Base-by-base conservation (phyloP, 2,113 vertebrate species). In the Arenaria interpres region DNA sequence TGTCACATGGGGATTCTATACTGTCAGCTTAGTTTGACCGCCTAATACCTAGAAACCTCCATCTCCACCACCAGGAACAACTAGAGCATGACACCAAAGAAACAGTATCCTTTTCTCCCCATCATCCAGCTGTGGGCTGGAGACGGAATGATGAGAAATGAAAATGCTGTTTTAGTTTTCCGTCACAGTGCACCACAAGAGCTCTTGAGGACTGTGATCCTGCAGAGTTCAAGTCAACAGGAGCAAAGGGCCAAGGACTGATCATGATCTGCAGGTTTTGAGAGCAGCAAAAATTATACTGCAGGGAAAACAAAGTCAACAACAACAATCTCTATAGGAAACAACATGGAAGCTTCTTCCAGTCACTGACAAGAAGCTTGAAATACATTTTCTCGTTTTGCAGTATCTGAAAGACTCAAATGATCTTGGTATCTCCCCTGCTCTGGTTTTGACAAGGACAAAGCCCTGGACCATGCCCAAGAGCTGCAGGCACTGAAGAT, bases 401-500 rank as follows among this genome's bases (percentile, higher is more conserved):
- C 51, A 64, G 6, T 60, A 86, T 51, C 43, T 78, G 64, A 88
- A 84, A 54, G 33, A 84, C 56, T 92, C 80, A 75, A 72, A 68
- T 0, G 6, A 23, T 92, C 53, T 77, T 0, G 0, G 57, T 78
- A 92, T 68, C 64, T 92, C 69, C 56, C 68, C 56, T 89, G 60
- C 32, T 68, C 51, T 85, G 4, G 0, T 92, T 90, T 90, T 72
- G 64, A 93, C 86, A 96, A 90, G 80, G 88, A 93, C 76, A 92
- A 94, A 97, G 79, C 72, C 69, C 41, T 93, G 83, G 79, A 94
- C 69, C 57, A 14, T 76, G 57, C 15, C 77, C 89, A 96, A 89
- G 62, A 85, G 77, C 83, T 87, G 80, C 73, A 67, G 56, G 83
- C 86, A 68, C 69, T 12, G 20, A 91, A 89, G 62, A 93, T 74